Base-by-base conservation (phyloP, 2,888 invertebrate genomes). In the Lasioglossum vierecki region DNA sequence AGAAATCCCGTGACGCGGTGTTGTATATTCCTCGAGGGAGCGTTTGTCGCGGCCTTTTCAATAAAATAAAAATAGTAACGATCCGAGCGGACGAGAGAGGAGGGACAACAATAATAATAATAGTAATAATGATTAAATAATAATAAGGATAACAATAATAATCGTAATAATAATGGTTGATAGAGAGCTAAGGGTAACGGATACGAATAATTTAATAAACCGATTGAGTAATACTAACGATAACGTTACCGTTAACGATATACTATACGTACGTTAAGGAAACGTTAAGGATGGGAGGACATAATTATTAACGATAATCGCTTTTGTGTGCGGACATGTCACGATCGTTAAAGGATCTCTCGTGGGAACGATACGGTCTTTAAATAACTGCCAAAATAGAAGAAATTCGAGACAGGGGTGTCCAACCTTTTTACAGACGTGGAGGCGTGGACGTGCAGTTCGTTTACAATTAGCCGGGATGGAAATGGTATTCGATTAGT, bases 351-450 rank as follows among this genome's bases (percentile, higher is more conserved):
- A 57, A 75, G 84, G 85, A 75, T 89, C 82, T 86, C 82, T 86
- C 88, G 83, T 83, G 80, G 85, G 82, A 84, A 85, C 83, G 87
- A 91, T 82, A 93, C 91, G 92, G 90, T 92, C 91, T 92, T 92
- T 87, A 89, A 88, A 91, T 91, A 92, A 93, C 93, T 93, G 93
- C 93, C 93, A 93, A 91, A 44, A 85, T 60, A 60, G 1, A 82
- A 26, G 2, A 63, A 86, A 76, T 82, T 85, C 71, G 88, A 91
- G 91, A 88, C 90, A 85, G 90, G 89, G 91, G 86, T 87, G 88
- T 84, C 92, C 90, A 85, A 88, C 81, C 79, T 39, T 63, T 87
- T 83, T 68, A 80, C 53, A 84, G 78, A 78, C 74, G 70, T 82
- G 75, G 76, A 76, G 66, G 77, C 75, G 82, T 35, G 26, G 30